phyloP scores from a whole-genome alignment of 2,113 vertebrate genomes.

The Sorex fumeus region DNA sequence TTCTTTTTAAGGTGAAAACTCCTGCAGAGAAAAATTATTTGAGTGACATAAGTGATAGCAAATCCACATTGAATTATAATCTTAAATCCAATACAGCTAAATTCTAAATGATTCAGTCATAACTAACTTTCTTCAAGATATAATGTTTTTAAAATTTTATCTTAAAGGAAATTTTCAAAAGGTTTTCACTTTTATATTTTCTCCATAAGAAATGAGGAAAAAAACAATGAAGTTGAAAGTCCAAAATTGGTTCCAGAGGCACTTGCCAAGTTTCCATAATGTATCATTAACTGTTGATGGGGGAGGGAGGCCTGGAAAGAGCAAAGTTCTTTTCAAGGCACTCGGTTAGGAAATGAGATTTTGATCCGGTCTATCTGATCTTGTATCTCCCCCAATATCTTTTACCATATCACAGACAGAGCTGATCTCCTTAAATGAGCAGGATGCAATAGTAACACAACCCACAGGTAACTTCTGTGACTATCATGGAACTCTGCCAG shows the following conservation, averaged over 20 bases:
- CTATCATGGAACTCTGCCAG: not conserved
- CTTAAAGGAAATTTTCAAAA: constrained; percentile 32
- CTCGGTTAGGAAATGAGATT: not conserved
- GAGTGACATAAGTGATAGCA: not conserved
- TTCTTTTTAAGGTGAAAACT: not conserved
- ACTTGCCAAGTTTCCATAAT: constrained; percentile 14
- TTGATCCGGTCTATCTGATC: not conserved
- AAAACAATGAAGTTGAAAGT: constrained; percentile 38
- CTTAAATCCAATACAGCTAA: not conserved
- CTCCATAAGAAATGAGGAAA: constrained; percentile 24
- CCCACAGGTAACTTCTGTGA: not conserved
- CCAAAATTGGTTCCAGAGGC: constrained; percentile 22
- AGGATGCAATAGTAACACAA: not conserved
- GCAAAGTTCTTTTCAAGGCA: not conserved
- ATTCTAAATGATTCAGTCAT: constrained; percentile 33
- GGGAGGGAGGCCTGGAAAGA: not conserved
- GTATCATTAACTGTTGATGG: not conserved
- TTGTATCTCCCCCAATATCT: not conserved
- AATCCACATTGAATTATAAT: not conserved
- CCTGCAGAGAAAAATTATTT: constrained; percentile 7
- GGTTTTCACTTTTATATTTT: constrained; percentile 2
- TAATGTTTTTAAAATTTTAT: constrained; percentile 27
- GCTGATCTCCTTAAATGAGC: not conserved
- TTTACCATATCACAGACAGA: not conserved
- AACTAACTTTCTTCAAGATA: constrained; percentile 41